These are phyloP conservation scores for Chaunax sp. DNA, from an alignment of 2,797 vertebrate genomes.

Conservation along the genomic window DNA sequence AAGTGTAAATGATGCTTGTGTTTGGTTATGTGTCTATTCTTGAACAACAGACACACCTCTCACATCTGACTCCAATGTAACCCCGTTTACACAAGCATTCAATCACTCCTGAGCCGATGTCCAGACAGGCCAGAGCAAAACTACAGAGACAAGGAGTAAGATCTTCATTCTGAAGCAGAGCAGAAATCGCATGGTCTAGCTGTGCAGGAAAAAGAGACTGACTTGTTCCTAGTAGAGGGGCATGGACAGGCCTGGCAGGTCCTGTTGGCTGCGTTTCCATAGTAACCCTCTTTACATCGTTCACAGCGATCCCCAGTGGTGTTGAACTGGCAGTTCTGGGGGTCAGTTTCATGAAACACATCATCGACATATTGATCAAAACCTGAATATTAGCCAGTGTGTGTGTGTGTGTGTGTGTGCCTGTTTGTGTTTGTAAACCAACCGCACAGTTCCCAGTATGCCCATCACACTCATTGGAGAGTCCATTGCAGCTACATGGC, in stretches of 20 bases:
- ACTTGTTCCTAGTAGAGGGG: constrained; percentile 87
- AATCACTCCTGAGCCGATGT: constrained; percentile 45
- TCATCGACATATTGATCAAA: too few species aligned
- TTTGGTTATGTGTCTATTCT: not conserved
- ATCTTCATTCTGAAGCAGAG: not conserved
- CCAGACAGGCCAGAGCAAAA: constrained; percentile 69
- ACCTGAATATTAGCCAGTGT: too few species aligned
- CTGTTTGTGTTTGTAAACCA: constrained; percentile 60
- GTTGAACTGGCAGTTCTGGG: constrained; percentile 87
- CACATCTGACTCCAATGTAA: constrained; percentile 71
- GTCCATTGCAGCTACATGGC: constrained; percentile 88
- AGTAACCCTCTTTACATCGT: constrained; percentile 86
- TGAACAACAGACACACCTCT: constrained; percentile 62
- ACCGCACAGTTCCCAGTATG: constrained; percentile 88
- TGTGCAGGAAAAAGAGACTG: constrained; percentile 14
- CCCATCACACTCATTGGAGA: constrained; percentile 85
- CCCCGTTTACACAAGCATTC: constrained; percentile 70
- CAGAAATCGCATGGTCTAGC: not conserved
- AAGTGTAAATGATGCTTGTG: not conserved
- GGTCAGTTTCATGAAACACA: constrained; percentile 18
- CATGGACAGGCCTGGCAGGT: constrained; percentile 87
- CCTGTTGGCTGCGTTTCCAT: constrained; percentile 81
- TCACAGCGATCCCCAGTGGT: constrained; percentile 87
- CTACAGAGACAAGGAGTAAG: constrained; percentile 31
- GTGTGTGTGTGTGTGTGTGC: constrained; percentile 8